These are phyloP conservation scores for Pseudois nayaur DNA, from an alignment of 2,113 vertebrate species.

Conservation along the genomic window DNA sequence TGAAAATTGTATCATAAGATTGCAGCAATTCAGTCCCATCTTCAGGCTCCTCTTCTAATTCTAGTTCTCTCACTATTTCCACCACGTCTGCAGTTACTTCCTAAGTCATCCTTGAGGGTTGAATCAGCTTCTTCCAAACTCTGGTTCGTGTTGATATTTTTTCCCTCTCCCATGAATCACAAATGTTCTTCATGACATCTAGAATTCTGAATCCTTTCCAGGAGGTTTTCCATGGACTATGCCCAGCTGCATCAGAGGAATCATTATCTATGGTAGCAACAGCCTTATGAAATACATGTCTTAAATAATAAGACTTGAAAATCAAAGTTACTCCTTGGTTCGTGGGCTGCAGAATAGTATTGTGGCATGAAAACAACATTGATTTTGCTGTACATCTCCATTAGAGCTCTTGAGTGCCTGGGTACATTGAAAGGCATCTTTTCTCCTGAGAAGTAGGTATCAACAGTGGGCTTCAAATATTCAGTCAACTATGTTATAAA, in stretches of 20 bases:
- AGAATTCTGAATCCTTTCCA: not conserved
- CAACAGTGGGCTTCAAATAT: not conserved
- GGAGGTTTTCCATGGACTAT: not conserved
- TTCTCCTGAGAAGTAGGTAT: not conserved
- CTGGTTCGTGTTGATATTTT: not conserved
- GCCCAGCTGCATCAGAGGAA: not conserved
- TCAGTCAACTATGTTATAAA: not conserved
- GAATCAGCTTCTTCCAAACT: not conserved
- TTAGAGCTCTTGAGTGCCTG: not conserved
- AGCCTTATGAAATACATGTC: not conserved
- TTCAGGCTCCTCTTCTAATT: not conserved
- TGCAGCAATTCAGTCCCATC: not conserved
- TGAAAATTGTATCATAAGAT: not conserved
- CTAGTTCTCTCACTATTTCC: not conserved
- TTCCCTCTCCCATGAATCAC: not conserved
- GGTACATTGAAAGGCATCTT: not conserved
- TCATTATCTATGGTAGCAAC: not conserved
- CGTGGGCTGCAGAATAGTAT: not conserved
- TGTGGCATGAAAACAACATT: not conserved
- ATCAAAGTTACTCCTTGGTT: not conserved
- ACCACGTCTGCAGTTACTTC: not conserved
- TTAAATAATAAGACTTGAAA: not conserved
- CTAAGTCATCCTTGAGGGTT: not conserved
- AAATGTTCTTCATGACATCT: not conserved
- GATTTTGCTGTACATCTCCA: not conserved